These are phyloP conservation scores for Bagarius yarrelli DNA, from an alignment of 2,113 vertebrate genomes.

Conservation along the genomic window DNA sequence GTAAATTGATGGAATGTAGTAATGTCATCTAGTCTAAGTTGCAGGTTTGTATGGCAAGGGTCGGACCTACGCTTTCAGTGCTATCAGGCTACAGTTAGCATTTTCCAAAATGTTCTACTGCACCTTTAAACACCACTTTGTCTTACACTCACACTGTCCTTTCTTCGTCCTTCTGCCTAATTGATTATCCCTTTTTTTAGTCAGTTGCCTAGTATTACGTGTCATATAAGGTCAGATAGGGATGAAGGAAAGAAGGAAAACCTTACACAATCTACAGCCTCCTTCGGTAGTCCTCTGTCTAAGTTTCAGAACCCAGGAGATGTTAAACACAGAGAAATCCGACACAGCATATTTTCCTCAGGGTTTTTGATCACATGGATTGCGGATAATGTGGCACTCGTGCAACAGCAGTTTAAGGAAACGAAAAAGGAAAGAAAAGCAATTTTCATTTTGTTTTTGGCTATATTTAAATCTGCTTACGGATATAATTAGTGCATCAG, in stretches of 20 bases:
- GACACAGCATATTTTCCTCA: neutral
- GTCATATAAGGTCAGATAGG: constrained; percentile 21
- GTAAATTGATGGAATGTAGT: too few relatives aligned
- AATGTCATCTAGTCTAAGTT: too few relatives aligned
- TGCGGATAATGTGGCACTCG: too few relatives aligned
- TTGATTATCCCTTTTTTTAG: constrained; percentile 27
- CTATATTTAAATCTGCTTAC: neutral
- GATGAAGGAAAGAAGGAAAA: constrained; percentile 10
- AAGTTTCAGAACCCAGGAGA: neutral
- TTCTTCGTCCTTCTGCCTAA: constrained; percentile 24
- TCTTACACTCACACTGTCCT: neutral
- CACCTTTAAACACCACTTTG: too few relatives aligned
- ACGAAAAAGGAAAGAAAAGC: neutral
- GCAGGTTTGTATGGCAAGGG: too few relatives aligned
- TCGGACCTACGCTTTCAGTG: too few relatives aligned
- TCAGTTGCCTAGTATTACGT: constrained; percentile 26
- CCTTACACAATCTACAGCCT: neutral
- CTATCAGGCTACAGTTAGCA: too few relatives aligned
- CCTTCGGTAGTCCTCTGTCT: neutral
- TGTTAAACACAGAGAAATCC: neutral
- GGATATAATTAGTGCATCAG: neutral
- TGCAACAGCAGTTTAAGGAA: too few relatives aligned
- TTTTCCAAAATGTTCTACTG: too few relatives aligned
- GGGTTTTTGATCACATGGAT: neutral
- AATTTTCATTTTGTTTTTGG: neutral